Conservation (phyloP, 2,797 vertebrate genomes). For the Novumbra hubbsi region DNA sequence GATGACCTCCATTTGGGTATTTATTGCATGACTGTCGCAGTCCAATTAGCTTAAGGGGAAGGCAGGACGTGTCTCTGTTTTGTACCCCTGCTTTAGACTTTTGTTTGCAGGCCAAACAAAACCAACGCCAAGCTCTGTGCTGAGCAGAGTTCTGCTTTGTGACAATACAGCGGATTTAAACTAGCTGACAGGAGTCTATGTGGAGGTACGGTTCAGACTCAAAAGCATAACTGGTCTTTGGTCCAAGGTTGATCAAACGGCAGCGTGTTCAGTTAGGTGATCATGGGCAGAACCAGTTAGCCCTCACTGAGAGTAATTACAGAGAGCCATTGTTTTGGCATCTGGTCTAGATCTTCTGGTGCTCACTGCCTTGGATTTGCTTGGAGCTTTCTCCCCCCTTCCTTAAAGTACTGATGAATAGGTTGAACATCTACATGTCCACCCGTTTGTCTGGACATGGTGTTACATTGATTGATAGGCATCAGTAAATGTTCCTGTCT, state of each 20-base stretch:
- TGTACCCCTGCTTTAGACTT: slow-evolving; percentile 15
- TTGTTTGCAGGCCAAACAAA: slow-evolving; percentile 12
- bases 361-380: background rate
- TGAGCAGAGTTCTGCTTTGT: slow-evolving; percentile 25
- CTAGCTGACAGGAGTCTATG: slow-evolving; percentile 23
- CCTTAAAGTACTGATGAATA: background rate
- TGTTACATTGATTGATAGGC: too few species aligned
- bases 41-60: slow-evolving; percentile 33
- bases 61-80: slow-evolving; percentile 22
- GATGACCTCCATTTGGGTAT: slow-evolving; percentile 51
- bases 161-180: slow-evolving; percentile 30
- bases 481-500: too few species aligned
- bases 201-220: slow-evolving; percentile 9
- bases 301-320: background rate
- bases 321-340: background rate
- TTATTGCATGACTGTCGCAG: slow-evolving; percentile 39
- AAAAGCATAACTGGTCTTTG: slow-evolving; percentile 29
- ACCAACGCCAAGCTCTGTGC: slow-evolving; percentile 8
- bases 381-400: background rate
- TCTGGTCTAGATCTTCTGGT: background rate
- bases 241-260: slow-evolving; percentile 6
- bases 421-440: background rate
- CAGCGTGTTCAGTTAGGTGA: slow-evolving; percentile 8
- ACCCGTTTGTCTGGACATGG: too few species aligned
- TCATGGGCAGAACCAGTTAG: background rate